A percentile compares a stretch with the other conserved stretches of the same genome.
Evolutionary conservation across 2,888 invertebrate species (phyloP).

Genomic region (Microctonus aethiopoides): DNA sequence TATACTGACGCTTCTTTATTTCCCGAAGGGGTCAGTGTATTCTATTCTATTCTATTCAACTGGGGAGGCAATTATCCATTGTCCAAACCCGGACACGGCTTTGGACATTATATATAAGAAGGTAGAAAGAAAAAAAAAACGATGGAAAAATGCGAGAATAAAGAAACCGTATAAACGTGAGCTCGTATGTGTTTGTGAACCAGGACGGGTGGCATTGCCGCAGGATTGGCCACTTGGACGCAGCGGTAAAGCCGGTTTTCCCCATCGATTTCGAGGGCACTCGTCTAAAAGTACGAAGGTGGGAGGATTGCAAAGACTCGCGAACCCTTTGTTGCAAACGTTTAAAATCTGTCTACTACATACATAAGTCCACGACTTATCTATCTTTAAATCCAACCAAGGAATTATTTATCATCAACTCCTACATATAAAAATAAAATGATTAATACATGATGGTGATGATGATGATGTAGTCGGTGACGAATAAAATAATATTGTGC

Average conservation of each 20-base stretch:
- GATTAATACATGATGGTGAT: not conserved
- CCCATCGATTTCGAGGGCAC: constrained; percentile 42
- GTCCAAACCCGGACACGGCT: not conserved
- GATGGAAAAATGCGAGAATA: not conserved
- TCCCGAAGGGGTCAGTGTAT: not conserved
- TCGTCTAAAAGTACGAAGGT: constrained; percentile 5
- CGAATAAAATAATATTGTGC: not conserved
- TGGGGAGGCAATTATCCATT: not conserved
- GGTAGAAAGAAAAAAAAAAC: not conserved
- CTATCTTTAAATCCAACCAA: not conserved
- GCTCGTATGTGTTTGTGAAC: constrained; percentile 14
- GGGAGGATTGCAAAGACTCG: not conserved
- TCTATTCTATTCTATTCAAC: no score
- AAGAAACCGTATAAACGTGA: not conserved
- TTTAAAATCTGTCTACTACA: not conserved
- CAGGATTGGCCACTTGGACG: constrained; percentile 19
- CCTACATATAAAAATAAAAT: not conserved
- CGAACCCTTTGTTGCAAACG: not conserved
- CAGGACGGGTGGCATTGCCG: constrained; percentile 29
- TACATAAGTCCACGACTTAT: not conserved
- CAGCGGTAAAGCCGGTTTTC: constrained; percentile 40
- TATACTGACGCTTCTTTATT: not conserved
- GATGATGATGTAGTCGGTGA: not conserved
- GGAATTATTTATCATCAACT: not conserved
- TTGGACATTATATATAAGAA: not conserved